Evolutionary conservation across 2,888 invertebrate genomes (phyloP), one percentile per base, ranked within the genome.

Genomic region (Teleogryllus oceanicus): DNA sequence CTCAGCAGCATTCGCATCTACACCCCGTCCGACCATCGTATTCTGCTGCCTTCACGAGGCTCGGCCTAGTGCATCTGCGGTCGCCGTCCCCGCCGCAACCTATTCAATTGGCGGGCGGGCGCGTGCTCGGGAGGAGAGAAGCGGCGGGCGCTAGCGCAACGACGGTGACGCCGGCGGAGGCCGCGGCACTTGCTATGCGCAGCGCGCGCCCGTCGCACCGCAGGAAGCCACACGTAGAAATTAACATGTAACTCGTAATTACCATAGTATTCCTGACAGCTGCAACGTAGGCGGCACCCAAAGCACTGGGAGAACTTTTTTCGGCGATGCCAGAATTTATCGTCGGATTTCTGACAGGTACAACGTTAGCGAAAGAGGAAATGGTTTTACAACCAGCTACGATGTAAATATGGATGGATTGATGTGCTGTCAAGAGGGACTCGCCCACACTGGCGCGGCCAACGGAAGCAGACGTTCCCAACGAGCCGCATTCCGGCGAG

Each of bases 351-450:
- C 62, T 62, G 62, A 62, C 62, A 62, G 18, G 62, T 62, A 62
- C 62, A 62, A 62, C 62, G 62, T 62, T 62, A 62, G 62, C 62
- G 62, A 62, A 62, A 62, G 62, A 62, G 62, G 62, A 62, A 62
- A 62, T 62, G 62, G 62, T 62, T 62, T 62, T 62, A 62, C 62
- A 62, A 62, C 62, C 62, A 16, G 62, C 62, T 62, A 16, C 62
- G 62, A 62, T 62, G 62, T 62, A 62, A 62, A 62, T 62, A 62
- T 62, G 62, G 62, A 13, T 62, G 62, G 62, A 62, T 62, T 62
- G 62, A 62, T 62, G 62, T 18, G 62, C 62, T 62, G 62, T 62
- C 62, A 62, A 10, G 62, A 62, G 62, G 62, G 62, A 18, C 18
- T 62, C 62, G 62, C 62, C 62, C 62, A 62, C 62, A 62, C 24